Conservation (phyloP, 2,888 invertebrate genomes). For the Polymixis flavicincta region DNA sequence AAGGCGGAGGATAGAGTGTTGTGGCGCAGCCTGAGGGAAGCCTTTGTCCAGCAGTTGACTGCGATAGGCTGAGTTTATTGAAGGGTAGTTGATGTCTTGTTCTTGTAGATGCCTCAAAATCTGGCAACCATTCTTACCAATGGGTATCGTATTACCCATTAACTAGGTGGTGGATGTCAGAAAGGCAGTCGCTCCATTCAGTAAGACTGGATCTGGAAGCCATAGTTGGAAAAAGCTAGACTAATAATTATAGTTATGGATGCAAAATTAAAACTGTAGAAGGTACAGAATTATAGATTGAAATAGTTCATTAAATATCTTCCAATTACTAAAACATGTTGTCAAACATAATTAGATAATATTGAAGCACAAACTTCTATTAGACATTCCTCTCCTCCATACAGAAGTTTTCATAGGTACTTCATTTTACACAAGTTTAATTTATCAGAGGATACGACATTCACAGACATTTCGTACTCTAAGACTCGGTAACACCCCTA, state of each 20-base stretch:
- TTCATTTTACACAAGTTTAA: background rate
- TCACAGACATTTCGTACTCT: conserved; percentile 4
- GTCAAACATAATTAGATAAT: background rate
- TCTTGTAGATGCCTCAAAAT: too few relatives aligned
- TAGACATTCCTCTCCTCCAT: background rate
- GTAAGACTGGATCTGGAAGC: too few relatives aligned
- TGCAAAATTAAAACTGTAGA: background rate
- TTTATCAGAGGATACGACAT: background rate
- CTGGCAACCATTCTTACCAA: too few relatives aligned
- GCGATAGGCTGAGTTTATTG: too few relatives aligned
- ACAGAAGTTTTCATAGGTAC: background rate
- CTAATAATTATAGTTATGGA: background rate
- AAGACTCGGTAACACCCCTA: conserved; percentile 27
- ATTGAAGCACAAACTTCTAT: background rate
- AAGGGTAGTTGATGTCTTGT: too few relatives aligned
- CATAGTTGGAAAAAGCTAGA: too few relatives aligned
- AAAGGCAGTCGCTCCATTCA: too few relatives aligned
- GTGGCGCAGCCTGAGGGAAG: too few relatives aligned
- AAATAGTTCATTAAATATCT: background rate
- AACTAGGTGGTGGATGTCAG: too few relatives aligned
- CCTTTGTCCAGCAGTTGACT: too few relatives aligned
- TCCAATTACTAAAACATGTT: background rate
- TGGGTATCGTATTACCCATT: too few relatives aligned
- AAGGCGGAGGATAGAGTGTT: too few relatives aligned
- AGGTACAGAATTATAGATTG: background rate